phyloP scores from a whole-genome alignment of 2,888 invertebrate species.

The Pachymerium ferrugineum region DNA sequence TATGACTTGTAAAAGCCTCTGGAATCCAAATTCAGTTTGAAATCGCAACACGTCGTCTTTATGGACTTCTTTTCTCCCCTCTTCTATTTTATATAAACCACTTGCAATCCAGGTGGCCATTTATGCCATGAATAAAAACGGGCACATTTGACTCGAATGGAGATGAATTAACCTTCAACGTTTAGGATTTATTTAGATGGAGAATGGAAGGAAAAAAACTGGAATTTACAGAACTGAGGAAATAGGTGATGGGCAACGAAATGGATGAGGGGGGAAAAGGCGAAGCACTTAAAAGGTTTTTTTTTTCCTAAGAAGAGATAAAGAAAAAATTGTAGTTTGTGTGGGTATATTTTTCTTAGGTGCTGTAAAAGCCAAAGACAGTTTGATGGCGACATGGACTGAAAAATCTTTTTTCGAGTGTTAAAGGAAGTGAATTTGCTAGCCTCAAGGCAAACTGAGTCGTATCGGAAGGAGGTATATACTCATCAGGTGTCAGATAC shows the following conservation, averaged over 20 bases:
- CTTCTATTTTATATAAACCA: conserved; percentile 21
- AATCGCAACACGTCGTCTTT: conserved; percentile 27
- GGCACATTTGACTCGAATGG: conserved; percentile 18
- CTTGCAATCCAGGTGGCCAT: conserved; percentile 20
- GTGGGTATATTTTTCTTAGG: no score
- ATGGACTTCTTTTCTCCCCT: conserved; percentile 5
- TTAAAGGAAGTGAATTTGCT: not conserved
- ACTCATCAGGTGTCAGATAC: conserved; percentile 11
- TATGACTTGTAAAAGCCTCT: not conserved
- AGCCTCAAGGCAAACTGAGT: not conserved
- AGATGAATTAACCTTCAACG: conserved; percentile 15
- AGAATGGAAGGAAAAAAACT: not conserved
- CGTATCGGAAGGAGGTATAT: not conserved
- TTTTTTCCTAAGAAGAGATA: not conserved
- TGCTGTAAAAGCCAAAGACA: not conserved
- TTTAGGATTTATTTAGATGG: conserved; percentile 1
- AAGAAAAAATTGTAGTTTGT: no score
- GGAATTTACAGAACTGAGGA: not conserved
- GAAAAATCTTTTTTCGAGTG: conserved; percentile 6
- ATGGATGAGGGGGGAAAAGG: not conserved
- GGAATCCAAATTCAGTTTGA: conserved; percentile 15
- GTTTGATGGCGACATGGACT: not conserved
- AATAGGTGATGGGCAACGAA: not conserved
- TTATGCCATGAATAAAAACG: conserved; percentile 5
- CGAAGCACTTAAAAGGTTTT: not conserved